Conservation (phyloP, 2,797 vertebrate genomes). For the Paratrypauchen microcephalus region DNA sequence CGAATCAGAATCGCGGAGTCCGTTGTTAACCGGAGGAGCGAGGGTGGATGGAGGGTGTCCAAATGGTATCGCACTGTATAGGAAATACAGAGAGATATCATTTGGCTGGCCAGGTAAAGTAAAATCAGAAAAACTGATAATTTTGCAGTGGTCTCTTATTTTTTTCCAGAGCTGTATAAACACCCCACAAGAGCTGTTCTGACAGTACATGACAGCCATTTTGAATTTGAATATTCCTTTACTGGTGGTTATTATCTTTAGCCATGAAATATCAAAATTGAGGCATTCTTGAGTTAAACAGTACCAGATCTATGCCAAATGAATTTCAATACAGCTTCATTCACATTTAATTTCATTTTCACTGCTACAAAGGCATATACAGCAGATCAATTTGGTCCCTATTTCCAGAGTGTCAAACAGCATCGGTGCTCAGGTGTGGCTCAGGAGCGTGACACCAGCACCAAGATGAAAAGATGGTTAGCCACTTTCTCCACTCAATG, state of each 20-base stretch:
- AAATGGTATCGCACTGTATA: no score
- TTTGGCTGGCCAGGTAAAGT: no score
- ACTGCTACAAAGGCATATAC: slow-evolving; percentile 28
- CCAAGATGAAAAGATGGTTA: slow-evolving; percentile 66
- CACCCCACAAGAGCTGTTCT: not conserved
- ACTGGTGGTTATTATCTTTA: not conserved
- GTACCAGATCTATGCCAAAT: slow-evolving; percentile 46
- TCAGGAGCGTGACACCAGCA: slow-evolving; percentile 37
- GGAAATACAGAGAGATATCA: no score
- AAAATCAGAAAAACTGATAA: no score
- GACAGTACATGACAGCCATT: not conserved
- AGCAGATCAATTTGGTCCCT: slow-evolving; percentile 65
- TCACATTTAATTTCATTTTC: slow-evolving; percentile 45
- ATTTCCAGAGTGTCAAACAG: slow-evolving; percentile 54
- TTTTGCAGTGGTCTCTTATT: no score
- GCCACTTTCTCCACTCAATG: slow-evolving; percentile 49
- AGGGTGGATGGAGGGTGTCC: no score
- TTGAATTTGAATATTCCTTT: not conserved
- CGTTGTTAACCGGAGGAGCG: no score
- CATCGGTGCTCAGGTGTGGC: slow-evolving; percentile 66
- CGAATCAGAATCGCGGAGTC: no score
- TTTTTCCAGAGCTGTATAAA: no score
- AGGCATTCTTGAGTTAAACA: slow-evolving; percentile 7
- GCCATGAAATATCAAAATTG: not conserved
- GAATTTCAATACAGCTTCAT: slow-evolving; percentile 54